Evolutionary conservation across 2,888 invertebrate species (phyloP).

Genomic region (Sminthurides aquaticus): DNA sequence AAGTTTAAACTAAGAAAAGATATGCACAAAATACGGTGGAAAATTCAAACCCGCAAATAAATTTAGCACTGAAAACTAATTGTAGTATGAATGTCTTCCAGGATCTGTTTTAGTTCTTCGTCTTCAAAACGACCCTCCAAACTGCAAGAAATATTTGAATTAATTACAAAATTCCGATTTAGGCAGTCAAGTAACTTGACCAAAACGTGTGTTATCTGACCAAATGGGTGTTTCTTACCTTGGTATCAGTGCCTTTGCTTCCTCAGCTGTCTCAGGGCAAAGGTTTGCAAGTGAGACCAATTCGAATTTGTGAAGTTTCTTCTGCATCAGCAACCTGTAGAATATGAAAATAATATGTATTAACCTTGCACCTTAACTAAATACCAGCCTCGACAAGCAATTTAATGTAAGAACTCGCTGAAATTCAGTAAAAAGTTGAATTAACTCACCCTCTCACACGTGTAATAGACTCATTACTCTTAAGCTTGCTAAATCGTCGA

Average conservation of each 20-base stretch:
- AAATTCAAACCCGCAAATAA: too few relatives aligned
- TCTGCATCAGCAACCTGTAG: slow-evolving; percentile 78
- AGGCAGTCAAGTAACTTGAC: neutral
- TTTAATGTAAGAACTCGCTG: neutral
- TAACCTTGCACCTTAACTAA: too few relatives aligned
- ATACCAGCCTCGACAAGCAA: neutral
- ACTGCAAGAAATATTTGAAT: slow-evolving; percentile 49
- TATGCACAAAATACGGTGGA: neutral
- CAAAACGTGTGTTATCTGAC: too few relatives aligned
- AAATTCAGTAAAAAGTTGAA: neutral
- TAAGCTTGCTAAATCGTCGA: slow-evolving; percentile 91
- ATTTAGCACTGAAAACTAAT: slow-evolving; percentile 88
- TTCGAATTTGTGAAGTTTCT: slow-evolving; percentile 96
- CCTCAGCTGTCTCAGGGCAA: slow-evolving; percentile 97
- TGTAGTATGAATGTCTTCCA: slow-evolving; percentile 97
- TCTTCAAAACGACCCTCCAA: slow-evolving; percentile 96
- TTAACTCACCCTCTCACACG: slow-evolving; percentile 75
- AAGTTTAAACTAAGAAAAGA: neutral
- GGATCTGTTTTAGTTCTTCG: slow-evolving; percentile 89
- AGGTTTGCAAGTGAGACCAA: slow-evolving; percentile 93
- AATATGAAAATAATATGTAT: slow-evolving; percentile 22
- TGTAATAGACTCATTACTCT: slow-evolving; percentile 95
- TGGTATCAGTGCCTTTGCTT: slow-evolving; percentile 94
- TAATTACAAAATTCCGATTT: neutral
- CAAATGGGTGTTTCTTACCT: too few relatives aligned